Evolutionary conservation across 2,888 invertebrate genomes (phyloP).

Genomic region (Poecilus cupreus): DNA sequence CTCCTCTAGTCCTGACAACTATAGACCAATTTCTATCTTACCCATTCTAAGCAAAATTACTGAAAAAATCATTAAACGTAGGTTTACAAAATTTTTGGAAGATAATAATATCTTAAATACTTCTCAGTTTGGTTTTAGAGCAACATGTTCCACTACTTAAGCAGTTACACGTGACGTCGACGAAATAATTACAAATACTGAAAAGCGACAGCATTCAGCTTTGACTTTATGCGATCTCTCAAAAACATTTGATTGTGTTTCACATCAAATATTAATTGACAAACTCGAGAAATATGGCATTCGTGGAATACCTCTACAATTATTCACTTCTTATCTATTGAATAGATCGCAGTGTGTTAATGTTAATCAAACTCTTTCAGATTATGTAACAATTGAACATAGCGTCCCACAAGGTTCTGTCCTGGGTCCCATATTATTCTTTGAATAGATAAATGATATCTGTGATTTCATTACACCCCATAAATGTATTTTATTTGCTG

Average conservation of each 20-base stretch:
- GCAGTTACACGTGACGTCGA: not conserved
- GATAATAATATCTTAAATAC: not conserved
- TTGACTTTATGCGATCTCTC: conserved; percentile 49
- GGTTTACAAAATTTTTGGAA: not conserved
- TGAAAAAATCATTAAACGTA: conserved; percentile 4
- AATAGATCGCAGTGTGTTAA: conserved; percentile 61
- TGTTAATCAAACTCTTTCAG: conserved; percentile 57
- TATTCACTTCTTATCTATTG: conserved; percentile 61
- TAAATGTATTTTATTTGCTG: not conserved
- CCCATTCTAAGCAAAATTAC: conserved; percentile 29
- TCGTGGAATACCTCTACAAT: conserved; percentile 54
- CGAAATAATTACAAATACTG: not conserved
- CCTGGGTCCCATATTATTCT: conserved; percentile 61
- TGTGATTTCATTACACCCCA: not conserved
- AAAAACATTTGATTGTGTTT: conserved; percentile 61
- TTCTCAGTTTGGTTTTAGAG: conserved; percentile 1
- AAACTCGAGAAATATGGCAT: conserved; percentile 60
- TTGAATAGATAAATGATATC: conserved; percentile 61
- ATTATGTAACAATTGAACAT: conserved; percentile 44
- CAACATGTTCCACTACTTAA: not conserved
- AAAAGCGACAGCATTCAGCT: not conserved
- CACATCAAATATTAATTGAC: conserved; percentile 55
- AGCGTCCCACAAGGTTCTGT: conserved; percentile 63
- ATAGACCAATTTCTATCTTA: conserved; percentile 33
- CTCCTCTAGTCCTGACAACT: not conserved